Evolutionary conservation across 1,140 invertebrate species (phyloP).

Genomic region (Scaptomyza pallida): DNA sequence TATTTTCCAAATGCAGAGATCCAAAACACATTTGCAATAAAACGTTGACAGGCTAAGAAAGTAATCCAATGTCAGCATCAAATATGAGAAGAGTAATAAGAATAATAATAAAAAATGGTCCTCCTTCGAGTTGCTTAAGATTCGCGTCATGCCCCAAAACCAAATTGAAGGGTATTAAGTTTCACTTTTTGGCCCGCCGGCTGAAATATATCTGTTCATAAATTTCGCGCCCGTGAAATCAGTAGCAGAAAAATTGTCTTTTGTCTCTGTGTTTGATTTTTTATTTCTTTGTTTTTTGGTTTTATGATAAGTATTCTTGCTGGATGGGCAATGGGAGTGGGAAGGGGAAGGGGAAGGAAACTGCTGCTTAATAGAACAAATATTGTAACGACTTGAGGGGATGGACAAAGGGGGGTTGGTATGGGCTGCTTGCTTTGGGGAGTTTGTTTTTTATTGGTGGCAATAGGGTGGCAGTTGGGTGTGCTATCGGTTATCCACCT

Average conservation of each 20-base stretch:
- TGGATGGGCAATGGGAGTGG: background rate
- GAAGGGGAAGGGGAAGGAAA: background rate
- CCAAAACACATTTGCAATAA: no score
- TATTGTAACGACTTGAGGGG: slow-evolving; percentile 68
- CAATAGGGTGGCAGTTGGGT: slow-evolving; percentile 25
- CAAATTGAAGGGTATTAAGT: slow-evolving; percentile 25
- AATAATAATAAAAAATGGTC: no score
- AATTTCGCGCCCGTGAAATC: slow-evolving; percentile 66
- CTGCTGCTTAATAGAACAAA: slow-evolving; percentile 72
- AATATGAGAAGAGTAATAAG: no score
- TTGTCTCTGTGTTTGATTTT: slow-evolving; percentile 53
- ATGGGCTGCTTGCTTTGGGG: background rate
- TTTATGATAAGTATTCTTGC: slow-evolving; percentile 26
- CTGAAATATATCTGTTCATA: slow-evolving; percentile 73
- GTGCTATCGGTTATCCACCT: background rate
- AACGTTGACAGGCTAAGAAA: no score
- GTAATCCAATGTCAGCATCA: background rate
- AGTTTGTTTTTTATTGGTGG: background rate
- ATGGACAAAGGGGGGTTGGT: slow-evolving; percentile 18
- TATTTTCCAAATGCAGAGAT: no score
- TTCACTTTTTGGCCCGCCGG: slow-evolving; percentile 40
- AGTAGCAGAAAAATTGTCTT: slow-evolving; percentile 69
- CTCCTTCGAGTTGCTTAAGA: background rate
- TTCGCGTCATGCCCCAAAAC: background rate
- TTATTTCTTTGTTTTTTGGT: slow-evolving; percentile 28